Evolutionary conservation across 2,888 invertebrate genomes (phyloP), one percentile per base, ranked within the genome.

Genomic region (Nymphalis urticae): DNA sequence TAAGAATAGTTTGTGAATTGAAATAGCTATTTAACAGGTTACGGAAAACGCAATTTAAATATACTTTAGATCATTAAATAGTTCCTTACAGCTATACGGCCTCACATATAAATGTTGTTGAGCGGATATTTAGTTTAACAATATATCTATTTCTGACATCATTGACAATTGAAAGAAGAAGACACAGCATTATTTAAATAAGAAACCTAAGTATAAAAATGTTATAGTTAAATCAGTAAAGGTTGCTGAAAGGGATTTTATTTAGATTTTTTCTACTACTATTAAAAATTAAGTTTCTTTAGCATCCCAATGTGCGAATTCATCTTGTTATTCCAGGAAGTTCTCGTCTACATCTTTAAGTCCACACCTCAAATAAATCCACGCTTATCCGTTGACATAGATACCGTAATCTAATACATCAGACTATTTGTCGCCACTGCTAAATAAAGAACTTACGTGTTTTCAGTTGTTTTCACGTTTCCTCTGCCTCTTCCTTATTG

Each of bases 381-480:
- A 48, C 24, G 16, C 48, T 27, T 47, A 58, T 54, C 51, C 21
- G 24, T 27, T 48, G 47, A 17, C 36, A 48, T 19, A 56, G 27
- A 58, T 60, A 60, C 21, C 50, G 48, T 64, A 63, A 68, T 68
- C 68, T 62, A 61, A 32, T 58, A 64, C 56, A 58, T 69, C 62
- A 71, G 71, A 69, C 71, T 47, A 59, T 61, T 53, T 62, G 71
- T 69, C 71, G 71, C 71, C 71, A 13, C 42, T 58, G 69, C 66
- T 69, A 69, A 53, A 71, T 71, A 66, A 63, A 71, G 69, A 69
- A 62, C 66, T 69, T 68, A 58, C 68, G 58, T 62, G 62, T 54
- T 71, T 69, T 69, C 69, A 65, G 58, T 64, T 64, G 48, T 69
- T 62, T 67, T 56, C 61, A 54, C 21, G 27, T 63, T 50, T 42